Base-by-base conservation (phyloP, 2,113 vertebrate species). In the Paedocypris sp. region DNA sequence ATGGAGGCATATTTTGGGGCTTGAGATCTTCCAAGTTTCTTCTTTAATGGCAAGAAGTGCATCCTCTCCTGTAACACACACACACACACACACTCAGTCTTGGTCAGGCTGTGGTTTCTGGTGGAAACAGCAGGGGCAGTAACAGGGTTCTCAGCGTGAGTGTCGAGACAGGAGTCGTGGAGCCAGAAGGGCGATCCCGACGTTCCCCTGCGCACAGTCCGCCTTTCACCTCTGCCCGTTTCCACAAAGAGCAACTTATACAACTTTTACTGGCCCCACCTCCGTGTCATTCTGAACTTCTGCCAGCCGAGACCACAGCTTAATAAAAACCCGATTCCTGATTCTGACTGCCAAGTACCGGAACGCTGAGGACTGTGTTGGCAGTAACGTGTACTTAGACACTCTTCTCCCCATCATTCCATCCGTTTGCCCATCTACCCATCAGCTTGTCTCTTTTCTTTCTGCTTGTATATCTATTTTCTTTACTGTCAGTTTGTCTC, bases 221-320 rank as follows among this genome's bases (percentile, higher is more conserved):
- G 77, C 82, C 86, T 90, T 90, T 91, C 86, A 90, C 82, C 86
- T 86, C 85, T 80, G 84, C 82, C 77, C 77, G 67, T 78, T 80
- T 75, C 82, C 83, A 90, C 86, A 91, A 90, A 89, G 86, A 81
- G 80, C 54, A 84, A 80, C 84, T 89, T 91, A 88, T 91, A 84
- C 86, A 70, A 63, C 70, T 71, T 79, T 79, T 76, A 69, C 60
- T 10, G 26, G 29, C 22, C 20, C 52, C 29, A 41, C 83, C 84
- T 68, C 69, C 12, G 31, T 31, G 72, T 63, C 70, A 32, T 79
- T 77, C 68, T 79, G 83, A 85, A 87, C 52, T 12, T 83, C 35
- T 83, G 74, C 82, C 80, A 73, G 64, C 81, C 86, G 77, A 77
- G 76, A 39, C 77, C 62, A 22, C 77, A 80, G 78, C 72, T 84